Evolutionary conservation across 2,797 vertebrate species (phyloP), one percentile per base, ranked within the genome.

Genomic region (Melanotaenia parkinsoni): DNA sequence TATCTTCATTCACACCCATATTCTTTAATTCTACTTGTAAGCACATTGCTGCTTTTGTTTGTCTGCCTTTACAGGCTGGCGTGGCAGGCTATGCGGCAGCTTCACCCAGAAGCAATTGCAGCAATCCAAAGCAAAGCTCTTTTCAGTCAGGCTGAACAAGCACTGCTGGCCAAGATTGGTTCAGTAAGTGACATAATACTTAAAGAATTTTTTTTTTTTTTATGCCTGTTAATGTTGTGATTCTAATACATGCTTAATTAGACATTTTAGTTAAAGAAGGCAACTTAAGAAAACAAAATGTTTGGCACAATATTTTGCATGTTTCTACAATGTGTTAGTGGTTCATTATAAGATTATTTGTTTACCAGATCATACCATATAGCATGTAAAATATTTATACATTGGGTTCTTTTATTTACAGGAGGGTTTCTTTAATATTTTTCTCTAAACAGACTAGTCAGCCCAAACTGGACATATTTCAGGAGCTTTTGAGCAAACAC

Each of bases 31-130:
- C 40, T 30, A 28, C 9, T 11, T 60, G 37, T 54, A 40, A 63
- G 12, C 47, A 1, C 18, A 12, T 58, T 63, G 13, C 73, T 13
- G 43, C 1, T 72, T 38, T 64, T 64, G 32, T 71, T 8, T 73
- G 54, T 8, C 4, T 73, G 2, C 66, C 4, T 68, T 0, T 50
- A 35, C 51, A 88, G 98, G 68, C 76, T 99, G 57, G 96, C 98
- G 1, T 99, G 97, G 93, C 97, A 98, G 91, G 97, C 98, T 63
- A 98, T 99, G 96, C 93, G 97, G 22, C 97, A 98, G 91, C 95
- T 99, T 70, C 98, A 98, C 79, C 98, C 98, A 1, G 97, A 99
- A 86, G 97, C 97, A 65, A 97, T 98, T 37, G 96, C 97, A 0
- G 96, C 97, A 22, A 97, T 97, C 79, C 97, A 98, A 93, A 98